Evolutionary conservation across 1,140 invertebrate genomes (phyloP).

Genomic region (Nomia melanderi): DNA sequence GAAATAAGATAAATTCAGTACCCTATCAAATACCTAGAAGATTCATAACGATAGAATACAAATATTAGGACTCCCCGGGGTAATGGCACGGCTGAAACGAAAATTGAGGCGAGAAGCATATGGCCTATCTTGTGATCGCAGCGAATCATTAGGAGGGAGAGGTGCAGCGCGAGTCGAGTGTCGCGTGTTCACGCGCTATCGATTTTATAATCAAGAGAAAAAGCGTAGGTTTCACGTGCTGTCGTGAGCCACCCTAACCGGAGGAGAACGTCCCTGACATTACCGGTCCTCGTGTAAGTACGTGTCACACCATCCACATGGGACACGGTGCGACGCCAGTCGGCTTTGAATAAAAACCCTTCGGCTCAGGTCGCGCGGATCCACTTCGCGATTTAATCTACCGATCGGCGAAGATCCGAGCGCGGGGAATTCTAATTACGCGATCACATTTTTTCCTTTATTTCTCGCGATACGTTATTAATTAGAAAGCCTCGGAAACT

Average conservation of each 20-base stretch:
- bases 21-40: too few species aligned
- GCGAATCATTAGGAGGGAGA: background rate
- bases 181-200: slow-evolving; percentile 49
- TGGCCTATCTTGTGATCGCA: background rate
- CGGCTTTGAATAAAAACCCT: background rate
- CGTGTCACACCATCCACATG: slow-evolving; percentile 2
- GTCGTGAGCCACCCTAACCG: background rate
- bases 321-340: background rate
- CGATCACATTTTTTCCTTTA: background rate
- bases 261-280: slow-evolving; percentile 43
- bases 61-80: background rate
- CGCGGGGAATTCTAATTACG: slow-evolving; percentile 1
- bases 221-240: slow-evolving; percentile 30
- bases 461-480: background rate
- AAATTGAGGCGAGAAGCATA: background rate
- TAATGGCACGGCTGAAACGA: background rate
- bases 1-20: too few species aligned
- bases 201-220: slow-evolving; percentile 63
- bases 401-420: background rate
- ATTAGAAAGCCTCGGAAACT: too few species aligned
- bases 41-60: too few species aligned
- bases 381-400: background rate
- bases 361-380: background rate
- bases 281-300: slow-evolving; percentile 7
- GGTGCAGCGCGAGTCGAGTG: too few species aligned